A percentile compares a stretch with the other conserved stretches of the same genome.
Conservation (phyloP, 1,140 invertebrate genomes). For the Belonocnema kinseyi region DNA sequence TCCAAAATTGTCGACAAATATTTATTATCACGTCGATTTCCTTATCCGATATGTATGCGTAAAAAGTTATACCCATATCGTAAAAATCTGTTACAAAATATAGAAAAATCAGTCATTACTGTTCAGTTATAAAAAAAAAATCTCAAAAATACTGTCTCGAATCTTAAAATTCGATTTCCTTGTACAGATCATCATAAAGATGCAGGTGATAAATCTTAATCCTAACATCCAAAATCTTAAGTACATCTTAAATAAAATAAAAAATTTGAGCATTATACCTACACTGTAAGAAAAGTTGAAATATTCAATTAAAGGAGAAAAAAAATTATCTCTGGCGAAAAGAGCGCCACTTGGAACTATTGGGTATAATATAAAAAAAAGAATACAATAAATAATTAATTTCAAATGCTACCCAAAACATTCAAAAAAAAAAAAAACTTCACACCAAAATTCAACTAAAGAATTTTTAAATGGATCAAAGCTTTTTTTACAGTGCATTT, state of each 20-base stretch:
- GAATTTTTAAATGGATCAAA: too few relatives aligned
- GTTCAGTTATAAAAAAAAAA: not conserved
- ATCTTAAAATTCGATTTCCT: conserved; percentile 11
- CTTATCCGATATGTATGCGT: not conserved
- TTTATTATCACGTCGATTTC: conserved; percentile 10
- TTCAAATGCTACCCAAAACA: too few relatives aligned
- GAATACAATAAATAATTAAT: not conserved
- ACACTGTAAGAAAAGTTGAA: too few relatives aligned
- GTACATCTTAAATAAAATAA: not conserved
- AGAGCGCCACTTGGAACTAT: conserved; percentile 43
- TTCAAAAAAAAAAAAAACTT: too few relatives aligned
- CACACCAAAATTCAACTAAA: too few relatives aligned
- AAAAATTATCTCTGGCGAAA: conserved; percentile 34
- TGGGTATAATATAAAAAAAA: conserved; percentile 32
- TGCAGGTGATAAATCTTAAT: not conserved
- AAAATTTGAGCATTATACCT: not conserved
- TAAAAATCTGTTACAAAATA: conserved; percentile 20
- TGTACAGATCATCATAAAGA: conserved; percentile 2
- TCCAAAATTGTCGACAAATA: not conserved
- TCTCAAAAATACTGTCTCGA: conserved; percentile 3
- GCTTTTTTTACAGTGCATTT: too few relatives aligned
- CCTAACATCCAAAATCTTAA: not conserved
- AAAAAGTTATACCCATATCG: not conserved
- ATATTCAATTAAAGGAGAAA: conserved; percentile 6
- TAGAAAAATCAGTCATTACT: conserved; percentile 16